Evolutionary conservation across 2,888 invertebrate species (phyloP).

Genomic region (Neoascia interrupta): DNA sequence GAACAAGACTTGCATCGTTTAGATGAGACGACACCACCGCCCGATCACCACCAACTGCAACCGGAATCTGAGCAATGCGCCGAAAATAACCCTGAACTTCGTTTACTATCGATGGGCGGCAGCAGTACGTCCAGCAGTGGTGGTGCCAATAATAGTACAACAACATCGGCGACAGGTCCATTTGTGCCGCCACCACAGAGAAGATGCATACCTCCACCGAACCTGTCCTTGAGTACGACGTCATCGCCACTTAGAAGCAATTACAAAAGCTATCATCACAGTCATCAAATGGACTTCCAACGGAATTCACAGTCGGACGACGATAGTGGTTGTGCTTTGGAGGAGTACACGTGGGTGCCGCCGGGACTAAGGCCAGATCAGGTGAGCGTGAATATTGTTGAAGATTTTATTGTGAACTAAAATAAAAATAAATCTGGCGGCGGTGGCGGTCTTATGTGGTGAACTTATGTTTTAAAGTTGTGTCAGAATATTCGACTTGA

Average conservation of each 20-base stretch:
- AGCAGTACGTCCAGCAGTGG: constrained; percentile 70
- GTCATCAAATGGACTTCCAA: constrained; percentile 84
- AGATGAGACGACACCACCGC: constrained; percentile 72
- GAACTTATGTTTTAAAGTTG: too few relatives aligned
- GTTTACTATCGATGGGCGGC: constrained; percentile 68
- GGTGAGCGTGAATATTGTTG: constrained; percentile 84
- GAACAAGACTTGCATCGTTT: constrained; percentile 78
- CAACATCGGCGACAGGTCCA: constrained; percentile 72
- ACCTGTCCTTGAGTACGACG: constrained; percentile 76
- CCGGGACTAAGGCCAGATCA: constrained; percentile 97
- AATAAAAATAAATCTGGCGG: too few relatives aligned
- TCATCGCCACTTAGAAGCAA: constrained; percentile 77
- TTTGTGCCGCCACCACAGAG: constrained; percentile 77
- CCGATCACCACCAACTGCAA: constrained; percentile 69
- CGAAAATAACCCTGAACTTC: constrained; percentile 62
- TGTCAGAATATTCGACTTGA: too few relatives aligned
- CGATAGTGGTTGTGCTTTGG: constrained; percentile 97
- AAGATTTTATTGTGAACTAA: too few relatives aligned
- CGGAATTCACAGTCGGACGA: constrained; percentile 96
- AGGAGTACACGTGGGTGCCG: constrained; percentile 99
- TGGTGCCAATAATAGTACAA: constrained; percentile 71
- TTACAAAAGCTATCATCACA: constrained; percentile 77
- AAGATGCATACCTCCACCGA: constrained; percentile 78
- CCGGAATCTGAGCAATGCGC: constrained; percentile 67
- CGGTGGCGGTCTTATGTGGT: too few relatives aligned